phyloP scores from a whole-genome alignment of 1,140 invertebrate species.

The Pseudomyrmex sp. region DNA sequence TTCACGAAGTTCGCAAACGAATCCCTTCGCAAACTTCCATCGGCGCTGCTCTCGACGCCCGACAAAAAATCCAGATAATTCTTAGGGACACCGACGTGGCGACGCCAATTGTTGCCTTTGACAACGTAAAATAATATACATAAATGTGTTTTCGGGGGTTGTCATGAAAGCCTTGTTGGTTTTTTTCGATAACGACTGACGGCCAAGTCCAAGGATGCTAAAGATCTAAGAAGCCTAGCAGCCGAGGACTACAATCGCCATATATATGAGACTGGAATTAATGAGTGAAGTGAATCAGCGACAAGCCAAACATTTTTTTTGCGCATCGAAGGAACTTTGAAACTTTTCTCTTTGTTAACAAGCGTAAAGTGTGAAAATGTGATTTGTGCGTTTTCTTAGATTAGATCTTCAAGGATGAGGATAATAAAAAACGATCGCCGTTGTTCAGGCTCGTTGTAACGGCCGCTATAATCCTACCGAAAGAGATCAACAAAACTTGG shows the following conservation, averaged over 20 bases:
- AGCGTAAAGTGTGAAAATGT: background rate
- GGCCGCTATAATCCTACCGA: conserved; percentile 8
- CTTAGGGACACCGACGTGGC: conserved; percentile 69
- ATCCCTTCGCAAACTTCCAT: conserved; percentile 31
- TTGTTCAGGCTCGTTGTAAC: background rate
- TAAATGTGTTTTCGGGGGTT: background rate
- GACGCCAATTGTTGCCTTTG: conserved; percentile 58
- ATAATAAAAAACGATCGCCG: background rate
- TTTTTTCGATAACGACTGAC: conserved; percentile 2
- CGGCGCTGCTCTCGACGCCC: conserved; percentile 30
- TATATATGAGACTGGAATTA: background rate
- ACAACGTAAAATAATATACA: conserved; percentile 36
- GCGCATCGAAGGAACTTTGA: background rate
- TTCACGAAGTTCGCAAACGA: background rate
- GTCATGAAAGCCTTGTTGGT: conserved; percentile 40
- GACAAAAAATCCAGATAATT: conserved; percentile 74
- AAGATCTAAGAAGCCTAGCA: conserved; percentile 3
- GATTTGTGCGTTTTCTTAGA: conserved; percentile 4
- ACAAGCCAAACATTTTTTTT: background rate
- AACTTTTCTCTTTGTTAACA: background rate
- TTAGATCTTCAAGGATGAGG: background rate
- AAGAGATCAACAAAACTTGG: conserved; percentile 43
- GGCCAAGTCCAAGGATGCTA: conserved; percentile 4
- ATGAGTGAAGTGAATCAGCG: background rate
- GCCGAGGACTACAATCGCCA: background rate